Base-by-base conservation (phyloP, 2,888 invertebrate species). In the Rhamphomyia laevipes region DNA sequence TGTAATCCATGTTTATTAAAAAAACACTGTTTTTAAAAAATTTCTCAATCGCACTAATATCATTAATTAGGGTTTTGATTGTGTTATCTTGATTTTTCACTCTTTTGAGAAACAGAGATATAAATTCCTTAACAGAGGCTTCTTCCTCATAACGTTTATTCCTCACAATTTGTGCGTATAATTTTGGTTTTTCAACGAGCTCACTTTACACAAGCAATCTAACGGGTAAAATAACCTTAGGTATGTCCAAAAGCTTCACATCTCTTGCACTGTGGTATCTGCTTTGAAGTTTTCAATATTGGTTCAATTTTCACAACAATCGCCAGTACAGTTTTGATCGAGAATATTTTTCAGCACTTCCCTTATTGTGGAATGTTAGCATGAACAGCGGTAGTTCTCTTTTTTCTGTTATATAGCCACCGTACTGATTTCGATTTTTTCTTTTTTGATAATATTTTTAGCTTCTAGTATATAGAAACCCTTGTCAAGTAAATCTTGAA, bases 201-300 rank as follows among this genome's bases (percentile, higher is more conserved):
- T 57, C 58, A 56, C 58, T 48, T 57, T 46, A 53, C 59, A 56
- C 47, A 55, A 47, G 57, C n/a, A n/a, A n/a, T n/a, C n/a, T n/a
- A n/a, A n/a, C n/a, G n/a, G n/a, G n/a, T n/a, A 21, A 56, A 55
- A 51, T 51, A 59, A 33, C 43, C 47, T 47, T 59, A 56, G 38
- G 55, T 57, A 37, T 51, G 50, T 41, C 51, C 51, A 43, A 55
- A 56, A n/a, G n/a, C 50, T 59, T 55, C 3, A 53, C 51, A n/a
- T 55, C 45, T 44, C 48, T 23, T 15, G 37, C 51, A 7, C 5
- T 41, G 2, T n/a, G n/a, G n/a, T n/a, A n/a, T n/a, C n/a, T n/a
- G n/a, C n/a, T n/a, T n/a, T n/a, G n/a, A n/a, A n/a, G 49, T 46
- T 41, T 52, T 51, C 42, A 38, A 48, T 3, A 51, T 18, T 21